A percentile compares a stretch with the other conserved stretches of the same genome.
Conservation (phyloP, 2,113 vertebrate genomes). For the Corydoras maculifer region DNA sequence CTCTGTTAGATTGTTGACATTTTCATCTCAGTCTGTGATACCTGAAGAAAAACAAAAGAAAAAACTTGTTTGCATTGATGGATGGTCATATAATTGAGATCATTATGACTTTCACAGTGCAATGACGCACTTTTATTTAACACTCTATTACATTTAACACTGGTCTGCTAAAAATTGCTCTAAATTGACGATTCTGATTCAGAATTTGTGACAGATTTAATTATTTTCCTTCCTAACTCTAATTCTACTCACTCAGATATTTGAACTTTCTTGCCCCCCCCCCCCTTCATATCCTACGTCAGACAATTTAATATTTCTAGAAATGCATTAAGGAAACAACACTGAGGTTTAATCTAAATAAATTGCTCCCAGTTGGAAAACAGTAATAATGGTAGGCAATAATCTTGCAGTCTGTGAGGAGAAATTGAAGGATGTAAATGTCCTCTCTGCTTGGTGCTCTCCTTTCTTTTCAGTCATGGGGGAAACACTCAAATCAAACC, state of each 20-base stretch:
- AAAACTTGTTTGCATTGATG: constrained; percentile 38
- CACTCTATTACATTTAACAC: constrained; percentile 30
- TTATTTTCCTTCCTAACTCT: no score
- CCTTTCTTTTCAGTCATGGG: constrained; percentile 33
- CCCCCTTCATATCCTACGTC: constrained; percentile 10
- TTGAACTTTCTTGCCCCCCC: no score
- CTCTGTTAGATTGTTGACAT: no score
- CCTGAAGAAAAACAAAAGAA: constrained; percentile 23
- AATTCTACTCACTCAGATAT: no score
- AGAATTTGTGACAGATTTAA: no score
- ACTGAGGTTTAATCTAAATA: constrained; percentile 70
- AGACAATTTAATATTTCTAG: constrained; percentile 49
- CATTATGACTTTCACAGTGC: constrained; percentile 32
- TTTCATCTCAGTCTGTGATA: neutral
- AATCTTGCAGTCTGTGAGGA: constrained; percentile 58
- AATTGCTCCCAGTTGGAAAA: constrained; percentile 69
- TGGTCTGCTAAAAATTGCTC: constrained; percentile 34
- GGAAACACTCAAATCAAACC: constrained; percentile 27
- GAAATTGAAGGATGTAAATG: constrained; percentile 71
- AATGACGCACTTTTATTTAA: constrained; percentile 10
- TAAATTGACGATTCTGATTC: constrained; percentile 14
- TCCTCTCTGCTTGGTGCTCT: constrained; percentile 48
- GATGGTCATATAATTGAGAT: constrained; percentile 44
- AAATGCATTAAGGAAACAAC: constrained; percentile 61
- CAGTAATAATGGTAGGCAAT: constrained; percentile 67